Percentiles rank a stretch among this genome's conserved stretches.
Conservation (phyloP, 30 jellyfish, hydroid and myxozoan genomes). For the Aurelia aurita complex sp. Pacific region DNA sequence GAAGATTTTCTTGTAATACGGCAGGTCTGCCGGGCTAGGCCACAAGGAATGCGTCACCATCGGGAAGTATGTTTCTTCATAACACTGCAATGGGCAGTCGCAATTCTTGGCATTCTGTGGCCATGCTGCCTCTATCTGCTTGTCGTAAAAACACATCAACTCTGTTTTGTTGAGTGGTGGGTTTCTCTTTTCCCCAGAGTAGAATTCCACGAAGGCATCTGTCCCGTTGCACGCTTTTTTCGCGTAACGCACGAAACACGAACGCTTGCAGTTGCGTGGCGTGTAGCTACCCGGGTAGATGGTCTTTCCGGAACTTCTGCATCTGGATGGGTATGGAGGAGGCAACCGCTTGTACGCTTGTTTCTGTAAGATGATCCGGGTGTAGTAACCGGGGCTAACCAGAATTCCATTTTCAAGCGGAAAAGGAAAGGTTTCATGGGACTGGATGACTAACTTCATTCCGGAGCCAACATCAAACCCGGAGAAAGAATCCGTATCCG, state of each 20-base stretch:
- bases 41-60: conserved; percentile 50
- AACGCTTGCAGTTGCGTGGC: conserved; percentile 66
- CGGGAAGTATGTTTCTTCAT: conserved; percentile 49
- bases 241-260: conserved; percentile 62
- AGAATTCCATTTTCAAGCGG: conserved; percentile 70
- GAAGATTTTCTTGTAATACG: conserved; percentile 58
- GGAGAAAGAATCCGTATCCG: conserved; percentile 39
- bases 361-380: conserved; percentile 55
- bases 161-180: conserved; percentile 60
- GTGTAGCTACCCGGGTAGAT: conserved; percentile 65
- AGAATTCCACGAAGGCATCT: conserved; percentile 63
- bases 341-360: conserved; percentile 57
- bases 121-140: conserved; percentile 72
- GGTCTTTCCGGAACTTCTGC: conserved; percentile 26
- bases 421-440: conserved; percentile 45
- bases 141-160: conserved; percentile 45
- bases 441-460: conserved; percentile 47
- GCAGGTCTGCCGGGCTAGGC: conserved; percentile 62
- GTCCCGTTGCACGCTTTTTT: conserved; percentile 55
- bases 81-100: conserved; percentile 54
- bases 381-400: conserved; percentile 51
- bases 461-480: conserved; percentile 71
- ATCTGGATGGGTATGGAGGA: conserved; percentile 56
- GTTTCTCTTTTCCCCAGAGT: conserved; percentile 52
- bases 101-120: conserved; percentile 55